Conservation (phyloP, 2,797 vertebrate genomes). For the Myripristis murdjan region DNA sequence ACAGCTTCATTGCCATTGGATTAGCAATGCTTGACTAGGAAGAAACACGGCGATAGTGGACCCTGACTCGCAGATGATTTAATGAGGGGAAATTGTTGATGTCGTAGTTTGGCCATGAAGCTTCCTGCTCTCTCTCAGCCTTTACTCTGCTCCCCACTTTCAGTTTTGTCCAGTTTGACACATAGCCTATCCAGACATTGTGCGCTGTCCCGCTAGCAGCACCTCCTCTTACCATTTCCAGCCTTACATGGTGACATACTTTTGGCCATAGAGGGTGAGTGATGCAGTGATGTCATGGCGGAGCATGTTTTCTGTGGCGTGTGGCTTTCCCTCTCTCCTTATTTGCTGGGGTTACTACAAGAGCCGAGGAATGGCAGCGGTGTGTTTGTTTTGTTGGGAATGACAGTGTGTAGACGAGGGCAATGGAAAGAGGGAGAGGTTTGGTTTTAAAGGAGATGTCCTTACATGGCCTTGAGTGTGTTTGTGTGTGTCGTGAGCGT, state of each 20-base stretch:
- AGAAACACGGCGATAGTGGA: conserved; percentile 47
- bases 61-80: conserved; percentile 20
- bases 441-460: conserved; percentile 72
- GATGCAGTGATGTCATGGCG: conserved; percentile 76
- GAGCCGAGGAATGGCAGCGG: conserved; percentile 61
- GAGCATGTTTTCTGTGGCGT: conserved; percentile 71
- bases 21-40: conserved; percentile 35
- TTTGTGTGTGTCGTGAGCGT: conserved; percentile 31
- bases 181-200: conserved; percentile 43
- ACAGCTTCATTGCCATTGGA: conserved; percentile 61
- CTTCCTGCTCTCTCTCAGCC: conserved; percentile 2
- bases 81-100: not conserved
- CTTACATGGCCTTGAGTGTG: conserved; percentile 79
- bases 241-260: conserved; percentile 85
- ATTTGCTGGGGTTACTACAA: conserved; percentile 80
- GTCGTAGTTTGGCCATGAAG: conserved; percentile 34
- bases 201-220: conserved; percentile 40
- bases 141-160: conserved; percentile 24
- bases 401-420: conserved; percentile 74
- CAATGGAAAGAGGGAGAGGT: conserved; percentile 63
- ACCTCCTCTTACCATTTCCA: conserved; percentile 63
- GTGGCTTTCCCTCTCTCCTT: conserved; percentile 78
- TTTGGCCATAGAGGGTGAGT: conserved; percentile 72
- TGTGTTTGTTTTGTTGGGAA: conserved; percentile 80
- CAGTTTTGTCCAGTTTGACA: conserved; percentile 20